A percentile compares a stretch with the other conserved stretches of the same genome.
Conservation (phyloP, 35 echinoderm and acorn worm species). For the Ptychodera flava region DNA sequence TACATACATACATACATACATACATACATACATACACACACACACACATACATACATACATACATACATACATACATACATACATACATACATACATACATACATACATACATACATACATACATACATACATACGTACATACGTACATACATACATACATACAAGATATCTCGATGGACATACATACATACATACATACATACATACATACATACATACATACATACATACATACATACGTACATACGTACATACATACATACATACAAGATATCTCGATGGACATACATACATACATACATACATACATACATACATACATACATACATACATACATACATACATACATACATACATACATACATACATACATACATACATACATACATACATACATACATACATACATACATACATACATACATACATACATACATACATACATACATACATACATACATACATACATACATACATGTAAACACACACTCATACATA, state of each 20-base stretch:
- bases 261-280: neutral
- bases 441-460: neutral
- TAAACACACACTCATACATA: neutral
- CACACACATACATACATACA: neutral
- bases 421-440: neutral
- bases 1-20: constrained; percentile 2
- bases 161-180: neutral
- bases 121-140: neutral
- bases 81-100: neutral
- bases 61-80: neutral
- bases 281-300: neutral
- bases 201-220: neutral
- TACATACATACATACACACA: neutral
- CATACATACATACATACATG: neutral
- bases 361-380: neutral
- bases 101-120: constrained; percentile 2
- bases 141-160: neutral
- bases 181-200: neutral
- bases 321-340: neutral
- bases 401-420: neutral
- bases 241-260: neutral
- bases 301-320: neutral
- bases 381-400: neutral
- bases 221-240: neutral
- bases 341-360: neutral